phyloP scores from a whole-genome alignment of 2,113 vertebrate species.

The Stegostoma tigrinum region DNA sequence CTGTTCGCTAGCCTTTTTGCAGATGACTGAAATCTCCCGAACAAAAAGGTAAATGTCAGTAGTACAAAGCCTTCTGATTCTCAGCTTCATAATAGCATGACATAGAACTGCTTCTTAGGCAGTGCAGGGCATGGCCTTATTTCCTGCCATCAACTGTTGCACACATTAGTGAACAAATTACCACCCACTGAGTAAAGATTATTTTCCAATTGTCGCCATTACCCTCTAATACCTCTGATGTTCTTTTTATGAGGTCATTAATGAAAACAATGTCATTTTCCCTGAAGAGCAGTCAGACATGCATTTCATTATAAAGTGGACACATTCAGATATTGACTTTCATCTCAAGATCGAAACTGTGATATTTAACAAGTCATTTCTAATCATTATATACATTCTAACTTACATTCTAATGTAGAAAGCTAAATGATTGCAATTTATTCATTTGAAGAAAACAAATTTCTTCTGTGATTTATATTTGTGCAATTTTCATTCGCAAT shows the following conservation, averaged over 20 bases:
- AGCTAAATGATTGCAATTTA: not conserved
- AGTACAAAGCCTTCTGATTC: not conserved
- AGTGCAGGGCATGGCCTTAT: no score
- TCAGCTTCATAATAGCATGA: not conserved
- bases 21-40: not conserved
- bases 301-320: slow-evolving; percentile 1
- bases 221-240: slow-evolving; percentile 10
- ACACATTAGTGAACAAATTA: slow-evolving; percentile 6
- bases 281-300: slow-evolving; percentile 34
- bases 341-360: not conserved
- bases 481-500: not conserved
- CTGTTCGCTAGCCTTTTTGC: not conserved
- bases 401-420: not conserved
- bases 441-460: not conserved
- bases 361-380: not conserved
- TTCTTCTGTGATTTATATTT: slow-evolving; percentile 5
- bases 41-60: not conserved
- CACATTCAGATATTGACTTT: slow-evolving; percentile 9
- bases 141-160: not conserved
- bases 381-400: not conserved
- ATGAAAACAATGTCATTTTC: slow-evolving; percentile 32
- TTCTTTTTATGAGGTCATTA: slow-evolving; percentile 32
- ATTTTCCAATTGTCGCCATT: slow-evolving; percentile 17
- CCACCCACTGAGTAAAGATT: slow-evolving; percentile 29
- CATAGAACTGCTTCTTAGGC: not conserved